A percentile compares a stretch with the other conserved stretches of the same genome.
These are phyloP conservation scores for Erebia aethiops DNA, from an alignment of 2,888 invertebrate genomes.

Conservation along the genomic window DNA sequence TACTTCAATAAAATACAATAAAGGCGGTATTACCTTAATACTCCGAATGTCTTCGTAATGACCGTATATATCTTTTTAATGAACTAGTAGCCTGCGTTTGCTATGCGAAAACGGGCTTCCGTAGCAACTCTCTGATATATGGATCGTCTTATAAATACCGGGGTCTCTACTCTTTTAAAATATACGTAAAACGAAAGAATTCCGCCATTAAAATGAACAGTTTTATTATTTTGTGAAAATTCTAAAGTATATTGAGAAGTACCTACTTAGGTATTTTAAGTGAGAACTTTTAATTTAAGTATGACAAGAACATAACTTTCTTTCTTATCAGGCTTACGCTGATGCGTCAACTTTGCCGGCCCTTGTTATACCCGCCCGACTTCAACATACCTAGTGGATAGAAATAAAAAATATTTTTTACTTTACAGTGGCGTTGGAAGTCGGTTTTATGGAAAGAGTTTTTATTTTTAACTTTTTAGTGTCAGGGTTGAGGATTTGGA, in stretches of 20 bases:
- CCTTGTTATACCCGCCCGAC: too few species aligned
- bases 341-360: too few species aligned
- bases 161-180: conserved; percentile 48
- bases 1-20: conserved; percentile 53
- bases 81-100: conserved; percentile 68
- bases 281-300: background rate
- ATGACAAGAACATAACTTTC: too few species aligned
- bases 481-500: too few species aligned
- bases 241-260: background rate
- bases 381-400: too few species aligned
- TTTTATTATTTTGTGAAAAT: conserved; percentile 43
- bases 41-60: conserved; percentile 68
- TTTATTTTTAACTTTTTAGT: too few species aligned
- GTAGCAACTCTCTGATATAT: conserved; percentile 63
- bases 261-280: background rate
- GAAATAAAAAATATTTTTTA: too few species aligned
- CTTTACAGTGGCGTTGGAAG: too few species aligned
- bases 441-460: too few species aligned
- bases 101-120: conserved; percentile 63
- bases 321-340: too few species aligned
- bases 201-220: conserved; percentile 56
- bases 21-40: conserved; percentile 60
- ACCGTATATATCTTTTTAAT: conserved; percentile 78
- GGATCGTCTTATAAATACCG: conserved; percentile 57
- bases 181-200: conserved; percentile 62